A percentile compares a stretch with the other conserved stretches of the same genome.
phyloP scores from a whole-genome alignment of 2,797 vertebrate species.

The Spinus olivaceus region DNA sequence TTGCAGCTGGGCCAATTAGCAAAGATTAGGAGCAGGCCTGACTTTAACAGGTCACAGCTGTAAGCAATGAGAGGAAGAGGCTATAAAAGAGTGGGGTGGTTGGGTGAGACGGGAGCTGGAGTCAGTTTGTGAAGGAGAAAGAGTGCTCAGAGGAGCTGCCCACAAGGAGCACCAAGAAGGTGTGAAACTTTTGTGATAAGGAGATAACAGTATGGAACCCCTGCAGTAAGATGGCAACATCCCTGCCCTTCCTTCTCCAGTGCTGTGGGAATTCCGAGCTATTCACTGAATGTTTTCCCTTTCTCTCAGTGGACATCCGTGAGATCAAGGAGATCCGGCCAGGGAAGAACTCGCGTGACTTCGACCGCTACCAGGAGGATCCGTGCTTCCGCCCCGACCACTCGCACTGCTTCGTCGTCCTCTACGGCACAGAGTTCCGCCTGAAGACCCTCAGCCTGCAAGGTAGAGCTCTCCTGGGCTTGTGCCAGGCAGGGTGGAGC shows the following conservation, averaged over 20 bases:
- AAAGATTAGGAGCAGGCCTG: too few species aligned
- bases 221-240: too few species aligned
- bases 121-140: too few species aligned
- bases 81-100: too few species aligned
- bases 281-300: background rate
- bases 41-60: too few species aligned
- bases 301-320: slow-evolving; percentile 88
- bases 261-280: background rate
- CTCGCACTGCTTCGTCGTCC: slow-evolving; percentile 93
- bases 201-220: too few species aligned
- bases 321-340: slow-evolving; percentile 97
- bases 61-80: too few species aligned
- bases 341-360: slow-evolving; percentile 92
- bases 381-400: slow-evolving; percentile 83
- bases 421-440: slow-evolving; percentile 94
- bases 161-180: too few species aligned
- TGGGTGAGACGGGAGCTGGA: too few species aligned
- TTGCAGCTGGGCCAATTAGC: too few species aligned
- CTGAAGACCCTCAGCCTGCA: slow-evolving; percentile 95
- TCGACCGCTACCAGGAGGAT: slow-evolving; percentile 97
- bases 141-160: too few species aligned
- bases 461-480: slow-evolving; percentile 68
- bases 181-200: too few species aligned
- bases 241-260: background rate
- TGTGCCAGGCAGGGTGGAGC: background rate